Base-by-base conservation (phyloP, 1,140 invertebrate species). In the Cherax destructor region DNA sequence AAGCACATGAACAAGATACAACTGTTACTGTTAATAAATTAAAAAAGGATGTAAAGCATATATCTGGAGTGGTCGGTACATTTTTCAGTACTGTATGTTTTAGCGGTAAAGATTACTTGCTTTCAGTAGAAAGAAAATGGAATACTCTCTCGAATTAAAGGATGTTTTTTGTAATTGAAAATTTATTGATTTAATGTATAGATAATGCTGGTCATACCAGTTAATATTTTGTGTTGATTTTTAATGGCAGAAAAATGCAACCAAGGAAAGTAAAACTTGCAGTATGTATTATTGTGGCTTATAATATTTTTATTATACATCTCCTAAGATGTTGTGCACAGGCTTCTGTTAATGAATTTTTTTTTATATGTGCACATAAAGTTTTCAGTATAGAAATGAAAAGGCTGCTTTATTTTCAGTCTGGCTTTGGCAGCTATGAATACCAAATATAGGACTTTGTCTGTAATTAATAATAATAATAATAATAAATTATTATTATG, bases 141-240 rank as follows among this genome's bases (percentile, higher is more conserved):
- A 74, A 74, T 74, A 74, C 69, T 74, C 69, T 72, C n/a, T 74
- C 5, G 6, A 74, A 74, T 74, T 74, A 74, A 52, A 50, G 30
- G 21, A 50, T 18, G 16, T 21, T 21, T n/a, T n/a, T n/a, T 81
- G 21, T 56, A 0, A 56, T 18, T 81, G 69, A 74, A 74, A 56
- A 59, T 56, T 56, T 11, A 30, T 81, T 52, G 13, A 80, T n/a
- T 56, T 56, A 50, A 4, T 59, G 9, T 59, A 81, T 81, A 56
- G 49, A 50, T 81, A 79, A 79, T 79, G 77, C 77, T 79, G 77
- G 77, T 79, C 77, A 49, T 81, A 56, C 79, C 47, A 5, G 24
- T 50, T 50, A 24, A 56, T 30, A 56, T 81, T 50, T 81, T 81
- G 69, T 74, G 61, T 65, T 65, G 16, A 65, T 65, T 18, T 21